Evolutionary conservation across 2,888 invertebrate species (phyloP), one percentile per base, ranked within the genome.

Genomic region (Dasypolia templi): DNA sequence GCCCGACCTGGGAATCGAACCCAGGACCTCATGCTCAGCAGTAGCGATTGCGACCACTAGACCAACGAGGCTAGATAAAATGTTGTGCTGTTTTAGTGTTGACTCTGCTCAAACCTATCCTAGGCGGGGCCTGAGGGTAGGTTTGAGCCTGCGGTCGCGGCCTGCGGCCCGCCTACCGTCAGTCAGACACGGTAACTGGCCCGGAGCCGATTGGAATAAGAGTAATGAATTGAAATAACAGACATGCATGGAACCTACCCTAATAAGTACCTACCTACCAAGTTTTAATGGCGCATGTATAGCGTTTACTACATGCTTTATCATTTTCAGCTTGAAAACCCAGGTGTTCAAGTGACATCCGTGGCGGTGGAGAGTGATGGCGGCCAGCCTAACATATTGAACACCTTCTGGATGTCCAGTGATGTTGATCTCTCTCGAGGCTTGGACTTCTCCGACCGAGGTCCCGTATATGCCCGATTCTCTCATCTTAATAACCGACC

Each of bases 401-500:
- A 96, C 83, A 98, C 98, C 0, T 98, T 97, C 94, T 98, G 98
- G 98, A 97, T 97, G 96, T 97, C 97, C 91, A 98, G 98, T 67
- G 98, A 98, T 86, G 97, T 98, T 59, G 98, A 98, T 90, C 92
- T 99, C 61, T 98, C 98, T 0, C 97, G 98, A 39, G 98, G 98
- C 0, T 95, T 99, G 68, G 98, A 99, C 94, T 98, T 98, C 92
- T 96, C 97, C 3, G 91, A 95, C 91, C 96, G 98, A 49, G 98
- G 98, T 0, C 92, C 97, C 0, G 97, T 98, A 2, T 97, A 97
- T 65, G 98, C 97, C 1, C 95, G 97, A 39, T 97, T 98, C 91
- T 98, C 97, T 0, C 98, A 98, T 93, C 96, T 98, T 77, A 98
- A 98, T 93, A 97, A 98, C 89, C 95, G 97, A 9, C 97, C 97